Conservation (phyloP, 2,888 invertebrate genomes). For the Phaedon cochleariae region DNA sequence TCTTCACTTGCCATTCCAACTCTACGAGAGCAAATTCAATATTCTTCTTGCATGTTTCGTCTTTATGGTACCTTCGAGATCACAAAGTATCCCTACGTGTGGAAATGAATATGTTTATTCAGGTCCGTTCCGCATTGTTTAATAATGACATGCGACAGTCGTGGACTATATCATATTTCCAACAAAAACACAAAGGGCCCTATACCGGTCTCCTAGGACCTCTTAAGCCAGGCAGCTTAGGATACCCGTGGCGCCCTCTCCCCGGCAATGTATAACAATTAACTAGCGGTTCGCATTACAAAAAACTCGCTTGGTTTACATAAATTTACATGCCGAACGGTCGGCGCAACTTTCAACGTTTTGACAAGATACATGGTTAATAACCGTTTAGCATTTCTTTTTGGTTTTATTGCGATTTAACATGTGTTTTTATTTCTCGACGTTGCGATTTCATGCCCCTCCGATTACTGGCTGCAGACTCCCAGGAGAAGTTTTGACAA, state of each 20-base stretch:
- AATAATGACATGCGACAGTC: not conserved
- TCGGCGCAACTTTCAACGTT: conserved; percentile 53
- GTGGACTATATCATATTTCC: not conserved
- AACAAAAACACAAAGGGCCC: conserved; percentile 1
- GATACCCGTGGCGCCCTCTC: conserved; percentile 44
- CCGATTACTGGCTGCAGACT: not conserved
- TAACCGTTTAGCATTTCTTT: conserved; percentile 53
- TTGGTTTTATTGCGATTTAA: conserved; percentile 53
- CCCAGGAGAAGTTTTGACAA: not conserved
- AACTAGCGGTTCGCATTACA: conserved; percentile 56
- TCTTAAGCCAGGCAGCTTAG: conserved; percentile 24
- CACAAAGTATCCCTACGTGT: not conserved
- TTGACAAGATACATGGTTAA: conserved; percentile 57
- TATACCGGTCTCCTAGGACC: conserved; percentile 2
- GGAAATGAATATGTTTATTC: not conserved
- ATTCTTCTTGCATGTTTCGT: no score
- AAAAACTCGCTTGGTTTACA: conserved; percentile 58
- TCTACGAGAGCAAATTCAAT: no score
- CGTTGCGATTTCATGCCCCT: not conserved
- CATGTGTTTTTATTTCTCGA: conserved; percentile 26
- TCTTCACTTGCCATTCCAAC: not conserved
- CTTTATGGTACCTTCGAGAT: not conserved
- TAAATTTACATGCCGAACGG: conserved; percentile 60
- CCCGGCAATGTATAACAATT: conserved; percentile 58
- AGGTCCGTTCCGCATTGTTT: not conserved